Base-by-base conservation (phyloP, 1,140 invertebrate genomes). In the Scaptomyza graminum region DNA sequence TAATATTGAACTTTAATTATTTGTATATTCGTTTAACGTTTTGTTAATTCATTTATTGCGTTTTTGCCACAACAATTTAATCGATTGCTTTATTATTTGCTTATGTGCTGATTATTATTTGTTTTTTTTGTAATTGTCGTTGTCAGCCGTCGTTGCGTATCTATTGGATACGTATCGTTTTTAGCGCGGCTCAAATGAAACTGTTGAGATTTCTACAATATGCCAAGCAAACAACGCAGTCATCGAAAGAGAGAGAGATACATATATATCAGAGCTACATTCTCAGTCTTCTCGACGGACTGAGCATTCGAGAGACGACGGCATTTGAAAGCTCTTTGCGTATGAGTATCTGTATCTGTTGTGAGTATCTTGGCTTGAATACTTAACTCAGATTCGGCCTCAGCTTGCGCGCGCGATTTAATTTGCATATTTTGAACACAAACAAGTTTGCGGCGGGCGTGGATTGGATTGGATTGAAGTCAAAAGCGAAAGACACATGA, bases 131-230 rank as follows among this genome's bases (percentile, higher is more conserved):
- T 66, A 51, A 34, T 76, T 68, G 44, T 77, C 37, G 66, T 72
- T 61, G 15, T 67, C 56, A 55, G 76, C 73, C 28, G 61, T 56
- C 64, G 76, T 67, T 76, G 82, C 83, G 83, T 83, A 88, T 88
- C 84, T 85, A 31, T 25, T 44, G 56, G 73, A 75, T 75, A 75
- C 72, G 72, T 74, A 70, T 74, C 79, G 76, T 90, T 91, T 79
- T 87, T 88, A 90, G 80, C 90, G 84, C 89, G 90, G 82, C 90
- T 91, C 85, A 89, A 90, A 87, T 91, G 79, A 90, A 90, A 91
- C 90, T 91, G 83, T 68, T 70, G 65, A 79, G 79, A 87, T 82
- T 79, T 72, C 64, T 62, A 66, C 69, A 73, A 25, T 41, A 31
- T 9, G 55, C 60, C 52, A 62, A 51, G 37, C 61, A 41, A 65